Conservation (phyloP, 2,888 invertebrate species). For the Stenodema calcarata region DNA sequence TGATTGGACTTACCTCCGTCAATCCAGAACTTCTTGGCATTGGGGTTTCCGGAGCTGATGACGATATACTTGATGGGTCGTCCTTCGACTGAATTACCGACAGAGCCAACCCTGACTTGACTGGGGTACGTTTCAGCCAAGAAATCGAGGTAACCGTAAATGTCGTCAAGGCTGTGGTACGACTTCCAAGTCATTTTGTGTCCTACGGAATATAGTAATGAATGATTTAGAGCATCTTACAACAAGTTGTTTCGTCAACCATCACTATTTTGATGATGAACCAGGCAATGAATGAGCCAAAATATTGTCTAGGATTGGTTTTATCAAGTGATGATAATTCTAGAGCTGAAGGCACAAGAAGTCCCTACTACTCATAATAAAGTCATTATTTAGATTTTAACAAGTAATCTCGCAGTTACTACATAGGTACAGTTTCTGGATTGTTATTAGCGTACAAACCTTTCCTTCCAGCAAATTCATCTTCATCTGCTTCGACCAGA, state of each 20-base stretch:
- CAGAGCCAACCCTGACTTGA: conserved; percentile 73
- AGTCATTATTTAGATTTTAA: too few relatives aligned
- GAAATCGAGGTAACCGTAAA: conserved; percentile 75
- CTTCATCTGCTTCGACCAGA: conserved; percentile 72
- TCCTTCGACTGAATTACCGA: conserved; percentile 78
- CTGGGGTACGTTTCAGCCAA: conserved; percentile 75
- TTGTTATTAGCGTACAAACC: conserved; percentile 63
- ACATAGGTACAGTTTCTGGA: too few relatives aligned
- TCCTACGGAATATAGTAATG: conserved; percentile 59
- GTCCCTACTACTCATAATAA: too few relatives aligned
- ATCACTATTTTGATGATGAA: too few relatives aligned
- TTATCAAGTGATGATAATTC: too few relatives aligned
- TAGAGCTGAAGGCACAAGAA: too few relatives aligned
- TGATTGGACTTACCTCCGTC: conserved; percentile 62
- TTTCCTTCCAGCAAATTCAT: conserved; percentile 72
- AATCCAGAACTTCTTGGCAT: conserved; percentile 62
- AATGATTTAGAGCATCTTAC: too few relatives aligned
- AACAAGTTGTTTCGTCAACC: too few relatives aligned
- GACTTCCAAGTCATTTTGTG: conserved; percentile 78
- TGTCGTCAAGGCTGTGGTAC: conserved; percentile 74
- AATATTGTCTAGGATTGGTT: too few relatives aligned
- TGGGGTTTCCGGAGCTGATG: conserved; percentile 58
- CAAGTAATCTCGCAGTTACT: too few relatives aligned
- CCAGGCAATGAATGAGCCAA: too few relatives aligned
- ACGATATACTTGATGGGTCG: conserved; percentile 72